These are phyloP conservation scores for Martes martes DNA, from an alignment of 2,113 vertebrate genomes.

Conservation along the genomic window DNA sequence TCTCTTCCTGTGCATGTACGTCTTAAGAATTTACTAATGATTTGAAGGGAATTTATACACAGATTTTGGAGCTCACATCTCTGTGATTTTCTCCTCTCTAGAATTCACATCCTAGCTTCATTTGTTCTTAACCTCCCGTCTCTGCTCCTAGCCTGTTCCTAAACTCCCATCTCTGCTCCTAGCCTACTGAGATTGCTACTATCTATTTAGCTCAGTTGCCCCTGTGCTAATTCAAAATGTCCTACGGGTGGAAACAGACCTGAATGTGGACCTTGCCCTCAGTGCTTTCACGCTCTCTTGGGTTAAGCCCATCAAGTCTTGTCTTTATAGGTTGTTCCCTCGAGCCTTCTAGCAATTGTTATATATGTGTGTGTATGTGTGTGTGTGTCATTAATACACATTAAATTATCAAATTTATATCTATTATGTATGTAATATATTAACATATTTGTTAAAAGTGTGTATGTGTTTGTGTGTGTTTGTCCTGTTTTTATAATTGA, in stretches of 20 bases:
- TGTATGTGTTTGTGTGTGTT: neutral
- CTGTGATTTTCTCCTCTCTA: neutral
- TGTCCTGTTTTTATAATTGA: neutral
- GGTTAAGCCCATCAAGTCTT: neutral
- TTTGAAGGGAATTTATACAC: neutral
- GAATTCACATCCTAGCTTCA: neutral
- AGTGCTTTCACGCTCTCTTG: neutral
- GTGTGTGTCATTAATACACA: neutral
- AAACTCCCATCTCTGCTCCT: neutral
- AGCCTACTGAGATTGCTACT: neutral
- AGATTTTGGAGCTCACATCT: neutral
- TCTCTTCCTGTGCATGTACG: neutral
- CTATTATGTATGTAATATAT: neutral
- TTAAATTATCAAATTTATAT: constrained; percentile 3
- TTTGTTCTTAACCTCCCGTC: neutral
- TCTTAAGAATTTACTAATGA: neutral
- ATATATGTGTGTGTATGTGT: neutral
- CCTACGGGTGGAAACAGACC: neutral
- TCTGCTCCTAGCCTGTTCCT: neutral
- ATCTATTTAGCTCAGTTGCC: neutral
- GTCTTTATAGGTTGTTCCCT: neutral
- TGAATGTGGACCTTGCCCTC: neutral
- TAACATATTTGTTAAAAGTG: neutral
- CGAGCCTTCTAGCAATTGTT: neutral
- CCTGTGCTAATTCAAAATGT: neutral